Evolutionary conservation across 2,888 invertebrate species (phyloP), one percentile per base, ranked within the genome.

Genomic region (Dryobota labecula): DNA sequence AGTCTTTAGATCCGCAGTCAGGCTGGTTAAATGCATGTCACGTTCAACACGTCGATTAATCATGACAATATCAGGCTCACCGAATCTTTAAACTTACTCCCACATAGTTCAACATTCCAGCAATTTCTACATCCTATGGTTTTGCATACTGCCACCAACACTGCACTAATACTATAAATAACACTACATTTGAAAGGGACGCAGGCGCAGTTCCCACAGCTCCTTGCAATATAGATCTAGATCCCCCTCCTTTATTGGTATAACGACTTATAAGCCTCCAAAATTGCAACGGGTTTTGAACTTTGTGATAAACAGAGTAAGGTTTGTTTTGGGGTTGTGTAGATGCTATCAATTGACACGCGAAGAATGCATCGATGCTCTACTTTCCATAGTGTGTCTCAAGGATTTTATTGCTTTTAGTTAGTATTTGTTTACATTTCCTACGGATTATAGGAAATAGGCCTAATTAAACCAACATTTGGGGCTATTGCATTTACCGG

Each of bases 151-250:
- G 73, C 76, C 80, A 71, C 58, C 74, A 81, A 73, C 69, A 77
- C 58, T 47, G 27, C 45, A 61, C 70, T 69, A 78, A 83, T 33
- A 72, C 85, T 84, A 89, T 92, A 91, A 91, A 93, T 92, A 90
- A 90, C 88, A 86, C 69, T 81, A 85, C 82, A 89, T 90, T 94
- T 87, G 94, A 94, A 95, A 94, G 94, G 94, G 92, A 92, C 83
- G 15, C 77, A 51, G 41, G n/a, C 70, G 43, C 90, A 73, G 91
- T 95, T 95, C 95, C 94, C 95, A 95, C 94, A 94, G 91, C 83
- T 86, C 90, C 90, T 90, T 86, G 60, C 72, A 78, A 82, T 82
- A 82, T 78, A 86, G 86, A 91, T 92, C 88, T 88, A 90, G 89
- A 64, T 27, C 76, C 27, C 11, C 3, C 13, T 27, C 5, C 2